These are phyloP conservation scores for Rhagologus leucostigma DNA, from an alignment of 2,113 vertebrate genomes.

Conservation along the genomic window DNA sequence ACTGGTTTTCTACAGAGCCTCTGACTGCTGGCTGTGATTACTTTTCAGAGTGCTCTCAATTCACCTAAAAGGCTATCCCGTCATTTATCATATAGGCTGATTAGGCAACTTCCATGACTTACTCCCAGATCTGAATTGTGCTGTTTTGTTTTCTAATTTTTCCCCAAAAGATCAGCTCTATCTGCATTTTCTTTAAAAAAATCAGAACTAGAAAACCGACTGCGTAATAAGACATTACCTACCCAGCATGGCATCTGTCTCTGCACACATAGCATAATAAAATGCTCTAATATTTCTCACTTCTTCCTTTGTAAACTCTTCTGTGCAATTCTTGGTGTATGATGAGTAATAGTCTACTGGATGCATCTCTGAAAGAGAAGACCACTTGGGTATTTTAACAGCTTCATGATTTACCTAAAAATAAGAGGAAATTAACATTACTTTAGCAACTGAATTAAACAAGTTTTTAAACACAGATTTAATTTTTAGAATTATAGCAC, in stretches of 20 bases:
- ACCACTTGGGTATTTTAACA: constrained; percentile 88
- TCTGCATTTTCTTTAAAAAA: neutral
- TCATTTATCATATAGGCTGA: neutral
- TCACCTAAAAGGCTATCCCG: neutral
- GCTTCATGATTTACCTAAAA: constrained; percentile 81
- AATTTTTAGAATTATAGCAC: neutral
- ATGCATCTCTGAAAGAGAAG: constrained; percentile 84
- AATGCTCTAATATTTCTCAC: constrained; percentile 84
- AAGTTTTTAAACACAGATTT: neutral
- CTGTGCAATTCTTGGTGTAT: constrained; percentile 94
- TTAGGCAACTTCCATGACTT: neutral
- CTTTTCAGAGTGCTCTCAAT: neutral
- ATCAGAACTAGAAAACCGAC: neutral
- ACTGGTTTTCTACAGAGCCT: neutral
- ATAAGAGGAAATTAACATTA: constrained; percentile 1
- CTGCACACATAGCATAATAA: constrained; percentile 98
- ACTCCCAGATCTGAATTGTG: neutral
- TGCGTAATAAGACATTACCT: constrained; percentile 34
- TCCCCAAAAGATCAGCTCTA: neutral
- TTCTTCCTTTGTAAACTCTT: constrained; percentile 84
- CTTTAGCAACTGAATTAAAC: neutral
- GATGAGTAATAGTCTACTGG: constrained; percentile 92
- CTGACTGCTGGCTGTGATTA: neutral
- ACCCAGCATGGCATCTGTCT: constrained; percentile 95
- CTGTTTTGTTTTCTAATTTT: neutral